Base-by-base conservation (phyloP, 2,113 vertebrate genomes). In the Semicossyphus pulcher region DNA sequence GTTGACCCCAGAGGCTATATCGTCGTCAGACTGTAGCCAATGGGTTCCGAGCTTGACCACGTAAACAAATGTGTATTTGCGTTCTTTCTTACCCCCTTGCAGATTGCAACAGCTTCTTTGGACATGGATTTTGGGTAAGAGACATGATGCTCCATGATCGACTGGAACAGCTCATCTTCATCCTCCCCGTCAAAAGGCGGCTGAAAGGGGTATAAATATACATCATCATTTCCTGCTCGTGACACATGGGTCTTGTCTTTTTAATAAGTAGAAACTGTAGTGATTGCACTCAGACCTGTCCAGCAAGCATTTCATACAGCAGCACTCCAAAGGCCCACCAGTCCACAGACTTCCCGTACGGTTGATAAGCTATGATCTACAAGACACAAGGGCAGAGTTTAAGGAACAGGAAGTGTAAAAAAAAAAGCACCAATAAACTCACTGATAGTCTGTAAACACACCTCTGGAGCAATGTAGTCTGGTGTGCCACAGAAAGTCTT, bases 261-360 rank as follows among this genome's bases (percentile, higher is more conserved):
- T 29, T 10, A 4, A 14, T 7, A 26, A 23, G 26, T 16, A 37
- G 12, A 12, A 37, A 44, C 2, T 4, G 7, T 3, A 18, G 1
- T 11, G 6, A 34, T 29, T 44, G 10, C 0, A 39, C 1, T 64
- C 85, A 29, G 44, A 99, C 97, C 97, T 99, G 97, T 64, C 98
- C 98, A 1, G 98, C 98, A 62, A 99, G 72, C 98, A 99, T 99
- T 81, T 99, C 98, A 21, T 99, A 99, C 8, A 99, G 96, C 85
- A 99, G 94, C 3, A 99, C 97, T 52, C 98, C 98, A 0, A 97
- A 99, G 0, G 98, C 97, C 98, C 98, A 99, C 98, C 98, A 99
- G 63, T 99, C 98, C 81, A 99, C 98, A 0, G 98, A 99, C 91
- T 94, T 99, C 80, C 96, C 97, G 11, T 99, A 99, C 31, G 98